These are phyloP conservation scores for Chrysotoxum bicinctum DNA, from an alignment of 2,888 invertebrate genomes.

Conservation along the genomic window DNA sequence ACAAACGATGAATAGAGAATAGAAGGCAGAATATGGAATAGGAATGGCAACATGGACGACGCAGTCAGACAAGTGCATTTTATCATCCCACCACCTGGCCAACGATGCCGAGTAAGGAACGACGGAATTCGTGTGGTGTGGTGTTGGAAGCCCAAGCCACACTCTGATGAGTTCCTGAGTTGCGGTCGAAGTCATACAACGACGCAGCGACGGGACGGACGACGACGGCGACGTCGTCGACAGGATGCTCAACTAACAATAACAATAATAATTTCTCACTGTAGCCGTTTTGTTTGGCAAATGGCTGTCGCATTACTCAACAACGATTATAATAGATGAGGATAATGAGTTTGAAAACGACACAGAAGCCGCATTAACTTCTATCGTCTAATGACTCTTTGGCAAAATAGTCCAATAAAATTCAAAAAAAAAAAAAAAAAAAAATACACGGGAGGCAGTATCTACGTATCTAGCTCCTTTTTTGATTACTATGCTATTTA, in stretches of 20 bases:
- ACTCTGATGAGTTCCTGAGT: slow-evolving; percentile 54
- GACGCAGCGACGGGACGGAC: background rate
- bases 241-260: slow-evolving; percentile 54
- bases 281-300: slow-evolving; percentile 64
- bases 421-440: background rate
- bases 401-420: background rate
- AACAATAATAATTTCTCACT: slow-evolving; percentile 55
- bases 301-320: slow-evolving; percentile 54
- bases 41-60: slow-evolving; percentile 32
- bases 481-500: too few species aligned
- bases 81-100: slow-evolving; percentile 26
- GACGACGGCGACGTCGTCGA: background rate
- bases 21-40: slow-evolving; percentile 43
- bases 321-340: slow-evolving; percentile 37
- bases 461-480: too few species aligned
- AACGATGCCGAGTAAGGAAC: background rate
- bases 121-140: background rate
- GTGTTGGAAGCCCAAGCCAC: slow-evolving; percentile 23
- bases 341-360: slow-evolving; percentile 58
- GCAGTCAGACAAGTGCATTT: slow-evolving; percentile 62
- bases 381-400: background rate
- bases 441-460: too few species aligned
- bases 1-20: slow-evolving; percentile 61
- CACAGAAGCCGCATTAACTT: slow-evolving; percentile 42
- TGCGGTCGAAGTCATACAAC: slow-evolving; percentile 43